phyloP scores from a whole-genome alignment of 2,113 vertebrate genomes.

The Gymnobelideus leadbeateri region DNA sequence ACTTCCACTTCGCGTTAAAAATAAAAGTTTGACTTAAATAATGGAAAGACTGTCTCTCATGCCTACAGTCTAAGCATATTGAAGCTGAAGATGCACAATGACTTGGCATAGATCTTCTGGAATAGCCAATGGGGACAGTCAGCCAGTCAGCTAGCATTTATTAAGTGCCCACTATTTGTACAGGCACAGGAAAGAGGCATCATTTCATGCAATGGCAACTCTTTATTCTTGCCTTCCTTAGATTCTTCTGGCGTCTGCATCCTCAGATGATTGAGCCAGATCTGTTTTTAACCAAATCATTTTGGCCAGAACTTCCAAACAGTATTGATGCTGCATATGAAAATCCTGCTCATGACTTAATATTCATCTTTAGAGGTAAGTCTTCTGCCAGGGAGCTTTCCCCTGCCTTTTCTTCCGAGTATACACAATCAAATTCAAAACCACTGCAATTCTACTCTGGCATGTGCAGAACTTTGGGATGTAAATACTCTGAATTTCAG shows the following conservation, averaged over 20 bases:
- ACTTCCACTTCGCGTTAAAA: neutral
- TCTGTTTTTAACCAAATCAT: constrained; percentile 90
- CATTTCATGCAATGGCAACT: neutral
- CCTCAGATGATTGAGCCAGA: constrained; percentile 92
- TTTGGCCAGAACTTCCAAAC: constrained; percentile 94
- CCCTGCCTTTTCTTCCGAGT: accelerated
- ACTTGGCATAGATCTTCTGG: neutral
- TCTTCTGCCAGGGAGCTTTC: neutral
- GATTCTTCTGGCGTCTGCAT: constrained; percentile 96
- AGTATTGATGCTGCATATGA: constrained; percentile 96
- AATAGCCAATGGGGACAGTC: neutral
- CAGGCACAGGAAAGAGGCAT: neutral
- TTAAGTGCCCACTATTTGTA: neutral
- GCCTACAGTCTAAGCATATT: neutral
- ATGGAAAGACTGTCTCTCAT: neutral
- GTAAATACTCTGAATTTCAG: neutral
- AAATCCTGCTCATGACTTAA: constrained; percentile 88
- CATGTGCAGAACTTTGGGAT: neutral
- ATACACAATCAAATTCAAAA: neutral
- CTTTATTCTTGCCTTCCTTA: constrained; percentile 72
- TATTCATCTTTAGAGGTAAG: constrained; percentile 95
- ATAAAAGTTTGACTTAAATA: neutral
- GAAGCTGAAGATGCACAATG: neutral
- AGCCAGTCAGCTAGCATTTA: neutral
- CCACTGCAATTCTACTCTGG: neutral